Conservation (phyloP, 1,140 invertebrate species). For the Andricus grossulariae region DNA sequence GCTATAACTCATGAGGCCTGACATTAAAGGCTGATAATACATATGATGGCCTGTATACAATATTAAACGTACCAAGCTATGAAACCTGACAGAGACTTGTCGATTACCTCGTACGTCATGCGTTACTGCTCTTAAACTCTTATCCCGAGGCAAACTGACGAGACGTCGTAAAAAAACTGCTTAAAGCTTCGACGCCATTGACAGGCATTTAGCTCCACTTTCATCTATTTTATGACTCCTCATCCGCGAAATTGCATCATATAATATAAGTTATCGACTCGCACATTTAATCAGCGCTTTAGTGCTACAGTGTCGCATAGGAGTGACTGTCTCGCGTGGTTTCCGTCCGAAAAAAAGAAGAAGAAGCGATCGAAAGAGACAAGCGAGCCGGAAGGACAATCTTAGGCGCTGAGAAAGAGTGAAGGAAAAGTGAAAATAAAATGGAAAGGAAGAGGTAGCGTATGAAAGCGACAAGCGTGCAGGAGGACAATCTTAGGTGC, state of each 20-base stretch:
- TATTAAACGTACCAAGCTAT: slow-evolving; percentile 54
- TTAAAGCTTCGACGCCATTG: slow-evolving; percentile 18
- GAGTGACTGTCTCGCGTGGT: too few species aligned
- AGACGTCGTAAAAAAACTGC: slow-evolving; percentile 22
- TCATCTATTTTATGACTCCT: slow-evolving; percentile 22
- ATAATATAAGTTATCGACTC: slow-evolving; percentile 26
- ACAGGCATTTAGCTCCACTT: slow-evolving; percentile 21
- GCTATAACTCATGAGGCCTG: slow-evolving; percentile 55
- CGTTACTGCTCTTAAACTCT: not conserved
- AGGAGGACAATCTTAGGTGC: too few species aligned
- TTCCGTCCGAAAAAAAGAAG: too few species aligned
- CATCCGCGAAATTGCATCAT: slow-evolving; percentile 6
- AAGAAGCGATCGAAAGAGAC: too few species aligned
- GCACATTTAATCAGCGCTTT: slow-evolving; percentile 23
- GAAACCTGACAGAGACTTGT: slow-evolving; percentile 43
- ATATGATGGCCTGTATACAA: slow-evolving; percentile 48
- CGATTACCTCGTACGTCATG: slow-evolving; percentile 40
- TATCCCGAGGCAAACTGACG: not conserved
- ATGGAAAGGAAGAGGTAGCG: too few species aligned
- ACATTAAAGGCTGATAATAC: slow-evolving; percentile 59
- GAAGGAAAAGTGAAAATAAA: too few species aligned
- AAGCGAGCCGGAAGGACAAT: too few species aligned
- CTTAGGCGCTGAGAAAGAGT: too few species aligned
- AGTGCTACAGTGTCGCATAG: not conserved
- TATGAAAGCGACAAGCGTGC: too few species aligned